phyloP scores from a whole-genome alignment of 2,797 vertebrate genomes.

The Phrynocephalus forsythii region DNA sequence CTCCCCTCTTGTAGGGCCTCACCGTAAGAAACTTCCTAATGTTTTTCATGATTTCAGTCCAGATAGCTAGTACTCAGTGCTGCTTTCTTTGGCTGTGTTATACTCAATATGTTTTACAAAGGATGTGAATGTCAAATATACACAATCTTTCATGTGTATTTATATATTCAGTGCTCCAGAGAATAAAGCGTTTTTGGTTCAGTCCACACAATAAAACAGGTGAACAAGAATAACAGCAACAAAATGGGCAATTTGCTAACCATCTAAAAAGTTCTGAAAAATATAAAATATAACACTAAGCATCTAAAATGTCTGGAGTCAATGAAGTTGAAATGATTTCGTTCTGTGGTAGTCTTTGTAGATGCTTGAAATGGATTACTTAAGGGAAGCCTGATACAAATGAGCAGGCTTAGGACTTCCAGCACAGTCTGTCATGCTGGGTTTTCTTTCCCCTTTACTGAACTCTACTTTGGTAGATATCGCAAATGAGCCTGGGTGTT shows the following conservation, averaged over 20 bases:
- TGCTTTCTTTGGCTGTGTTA: too few relatives aligned
- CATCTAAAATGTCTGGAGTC: not conserved
- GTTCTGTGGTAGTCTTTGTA: not conserved
- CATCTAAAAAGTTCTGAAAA: not conserved
- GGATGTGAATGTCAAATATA: too few relatives aligned
- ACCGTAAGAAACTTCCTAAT: too few relatives aligned
- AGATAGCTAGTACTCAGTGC: too few relatives aligned
- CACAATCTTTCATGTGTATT: too few relatives aligned
- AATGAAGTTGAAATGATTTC: not conserved
- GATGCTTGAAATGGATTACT: not conserved
- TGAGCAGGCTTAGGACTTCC: not conserved
- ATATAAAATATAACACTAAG: not conserved
- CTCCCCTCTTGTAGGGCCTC: too few relatives aligned
- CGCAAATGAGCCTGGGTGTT: conserved; percentile 39
- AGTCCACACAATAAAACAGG: not conserved
- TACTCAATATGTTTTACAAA: too few relatives aligned
- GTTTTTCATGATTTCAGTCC: too few relatives aligned
- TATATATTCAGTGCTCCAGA: too few relatives aligned
- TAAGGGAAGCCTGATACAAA: conserved; percentile 1
- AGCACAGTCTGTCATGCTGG: not conserved
- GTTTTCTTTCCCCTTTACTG: conserved; percentile 7
- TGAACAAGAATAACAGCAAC: not conserved
- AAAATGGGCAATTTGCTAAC: not conserved
- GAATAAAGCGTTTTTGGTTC: not conserved
- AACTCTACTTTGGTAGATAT: conserved; percentile 13